Base-by-base conservation (phyloP, 1,140 invertebrate species). In the Ceratosolen solmsi region DNA sequence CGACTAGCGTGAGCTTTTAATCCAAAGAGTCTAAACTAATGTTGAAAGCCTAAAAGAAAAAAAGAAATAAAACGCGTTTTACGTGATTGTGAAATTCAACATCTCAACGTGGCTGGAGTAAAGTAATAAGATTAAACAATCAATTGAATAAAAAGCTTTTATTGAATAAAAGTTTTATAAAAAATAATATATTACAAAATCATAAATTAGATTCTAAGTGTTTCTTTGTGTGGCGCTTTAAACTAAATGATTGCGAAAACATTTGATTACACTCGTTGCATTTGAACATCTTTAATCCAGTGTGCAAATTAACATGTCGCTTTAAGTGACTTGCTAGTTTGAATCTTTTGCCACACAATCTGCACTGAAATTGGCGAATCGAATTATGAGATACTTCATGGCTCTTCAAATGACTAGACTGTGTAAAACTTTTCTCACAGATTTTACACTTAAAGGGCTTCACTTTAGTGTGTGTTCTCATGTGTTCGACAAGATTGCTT, bases 361-460 rank as follows among this genome's bases (percentile, higher is more conserved):
- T 84, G 68, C 92, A 92, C 20, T 90, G 88, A 82, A 90, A 87
- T 51, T 89, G 87, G 63, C 91, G 84, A 25, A 87, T 51, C n/a
- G 86, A 89, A 11, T 89, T 85, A 74, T 93, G 92, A 8, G 88
- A 89, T 0, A 82, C 84, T 79, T 90, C 86, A 46, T 93, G 92
- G 51, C 85, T 90, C 78, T 91, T 92, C 36, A 92, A 83, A 81
- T 91, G 90, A 82, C 89, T 89, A 27, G 89, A 89, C 75, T 91
- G 89, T 0, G 89, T 85, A 72, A 92, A 92, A 51, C 84, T 87
- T 84, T 92, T 93, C 2, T 87, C 88, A 82, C 91, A 93, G 0
- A 87, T 80, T 84, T 91, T 87, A 83, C 93, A 94, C 22, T 90
- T 87, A 79, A 90, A 93, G 0, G 93, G 93, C 77, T 93, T 92